These are phyloP conservation scores for Orthosia incerta DNA, from an alignment of 2,888 invertebrate species.

Conservation along the genomic window DNA sequence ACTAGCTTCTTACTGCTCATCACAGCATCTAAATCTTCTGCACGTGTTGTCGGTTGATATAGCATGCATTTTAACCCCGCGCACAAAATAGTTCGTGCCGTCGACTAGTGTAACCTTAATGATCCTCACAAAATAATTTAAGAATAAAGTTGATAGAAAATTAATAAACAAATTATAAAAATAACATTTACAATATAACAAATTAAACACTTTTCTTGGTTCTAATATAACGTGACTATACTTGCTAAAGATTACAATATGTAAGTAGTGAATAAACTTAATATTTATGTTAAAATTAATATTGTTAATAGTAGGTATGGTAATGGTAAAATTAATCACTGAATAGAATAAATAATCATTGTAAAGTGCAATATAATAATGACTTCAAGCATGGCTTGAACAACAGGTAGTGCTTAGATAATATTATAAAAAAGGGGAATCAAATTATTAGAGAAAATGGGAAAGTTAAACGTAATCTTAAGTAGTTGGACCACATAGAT, in stretches of 20 bases:
- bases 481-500: conserved; percentile 78
- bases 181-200: conserved; percentile 32
- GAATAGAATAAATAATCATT: not conserved
- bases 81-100: no score
- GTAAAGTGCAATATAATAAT: not conserved
- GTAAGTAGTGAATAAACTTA: conserved; percentile 9
- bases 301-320: not conserved
- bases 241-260: conserved; percentile 18
- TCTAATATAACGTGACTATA: conserved; percentile 20
- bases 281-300: conserved; percentile 18
- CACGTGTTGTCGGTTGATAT: no score
- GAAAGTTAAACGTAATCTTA: conserved; percentile 70
- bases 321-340: conserved; percentile 19
- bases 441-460: conserved; percentile 32
- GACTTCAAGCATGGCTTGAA: not conserved
- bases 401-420: not conserved
- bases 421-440: conserved; percentile 13
- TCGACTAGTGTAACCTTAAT: no score
- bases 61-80: no score
- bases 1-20: no score
- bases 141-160: not conserved
- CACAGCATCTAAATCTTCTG: no score
- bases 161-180: conserved; percentile 23
- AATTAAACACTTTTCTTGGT: conserved; percentile 15
- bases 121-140: conserved; percentile 3